Evolutionary conservation across 2,113 vertebrate genomes (phyloP).

Genomic region (Lonchura striata): DNA sequence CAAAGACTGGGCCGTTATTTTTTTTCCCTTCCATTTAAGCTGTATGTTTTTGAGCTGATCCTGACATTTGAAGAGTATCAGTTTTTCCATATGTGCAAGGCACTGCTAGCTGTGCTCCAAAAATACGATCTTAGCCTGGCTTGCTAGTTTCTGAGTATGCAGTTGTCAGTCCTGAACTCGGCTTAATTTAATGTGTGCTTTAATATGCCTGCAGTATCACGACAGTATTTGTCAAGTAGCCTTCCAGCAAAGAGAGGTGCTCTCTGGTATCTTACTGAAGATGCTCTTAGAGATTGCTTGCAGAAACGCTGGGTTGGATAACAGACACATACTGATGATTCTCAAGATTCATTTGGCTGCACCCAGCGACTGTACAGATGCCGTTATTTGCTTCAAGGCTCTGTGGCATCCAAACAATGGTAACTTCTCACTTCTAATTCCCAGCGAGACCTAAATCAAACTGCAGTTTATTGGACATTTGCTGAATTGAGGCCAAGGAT

Average conservation of each 20-base stretch:
- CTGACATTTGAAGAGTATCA: slow-evolving; percentile 5
- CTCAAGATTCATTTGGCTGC: slow-evolving; percentile 47
- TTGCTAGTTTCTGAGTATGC: slow-evolving; percentile 23
- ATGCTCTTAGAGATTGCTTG: slow-evolving; percentile 21
- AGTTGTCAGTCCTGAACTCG: slow-evolving; percentile 37
- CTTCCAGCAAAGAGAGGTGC: slow-evolving; percentile 28
- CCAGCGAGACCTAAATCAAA: slow-evolving; percentile 33
- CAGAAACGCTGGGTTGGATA: background rate
- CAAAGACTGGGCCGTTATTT: background rate
- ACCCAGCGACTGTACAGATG: slow-evolving; percentile 16
- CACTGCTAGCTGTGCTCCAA: slow-evolving; percentile 45
- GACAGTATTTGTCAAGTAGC: slow-evolving; percentile 61
- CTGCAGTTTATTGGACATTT: slow-evolving; percentile 33
- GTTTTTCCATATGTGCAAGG: slow-evolving; percentile 21
- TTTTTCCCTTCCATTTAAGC: slow-evolving; percentile 36
- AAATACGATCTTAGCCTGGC: slow-evolving; percentile 24
- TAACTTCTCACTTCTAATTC: slow-evolving; percentile 44
- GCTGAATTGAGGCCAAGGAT: slow-evolving; percentile 43
- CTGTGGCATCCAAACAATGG: slow-evolving; percentile 34
- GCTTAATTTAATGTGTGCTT: slow-evolving; percentile 36
- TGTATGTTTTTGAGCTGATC: slow-evolving; percentile 6
- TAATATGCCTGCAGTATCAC: slow-evolving; percentile 41
- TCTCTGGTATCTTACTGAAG: slow-evolving; percentile 34
- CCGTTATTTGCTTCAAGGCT: slow-evolving; percentile 28
- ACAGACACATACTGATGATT: slow-evolving; percentile 47